These are phyloP conservation scores for Argyrosomus regius DNA, from an alignment of 2,797 vertebrate genomes.

Conservation along the genomic window DNA sequence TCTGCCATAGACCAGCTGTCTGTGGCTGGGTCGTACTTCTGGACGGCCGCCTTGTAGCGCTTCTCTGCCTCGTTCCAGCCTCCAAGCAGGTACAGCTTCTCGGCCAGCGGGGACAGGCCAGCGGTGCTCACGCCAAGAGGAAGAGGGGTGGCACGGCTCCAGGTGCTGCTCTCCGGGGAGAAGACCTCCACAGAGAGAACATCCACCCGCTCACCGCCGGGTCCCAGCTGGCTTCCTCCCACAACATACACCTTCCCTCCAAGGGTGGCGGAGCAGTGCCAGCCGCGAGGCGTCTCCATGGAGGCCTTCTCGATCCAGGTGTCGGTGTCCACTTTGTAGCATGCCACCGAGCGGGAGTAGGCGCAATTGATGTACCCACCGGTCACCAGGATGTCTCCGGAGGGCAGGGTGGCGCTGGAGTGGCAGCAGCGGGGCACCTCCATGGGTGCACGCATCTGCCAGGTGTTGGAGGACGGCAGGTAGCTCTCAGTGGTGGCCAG, in stretches of 20 bases:
- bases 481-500: constrained; percentile 89
- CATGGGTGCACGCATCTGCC: constrained; percentile 88
- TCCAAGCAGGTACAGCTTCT: constrained; percentile 85
- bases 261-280: constrained; percentile 86
- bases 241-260: constrained; percentile 85
- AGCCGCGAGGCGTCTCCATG: constrained; percentile 87
- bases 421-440: constrained; percentile 90
- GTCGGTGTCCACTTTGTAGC: constrained; percentile 82
- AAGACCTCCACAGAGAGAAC: constrained; percentile 87
- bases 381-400: constrained; percentile 86
- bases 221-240: constrained; percentile 89
- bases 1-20: constrained; percentile 86
- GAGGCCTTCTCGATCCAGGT: constrained; percentile 83
- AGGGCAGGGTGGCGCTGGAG: constrained; percentile 82
- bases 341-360: constrained; percentile 87
- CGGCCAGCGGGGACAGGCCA: constrained; percentile 81
- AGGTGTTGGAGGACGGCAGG: constrained; percentile 87
- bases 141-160: constrained; percentile 84
- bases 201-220: constrained; percentile 86
- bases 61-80: constrained; percentile 91
- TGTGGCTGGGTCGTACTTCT: constrained; percentile 86
- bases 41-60: constrained; percentile 88
- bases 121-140: constrained; percentile 88
- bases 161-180: constrained; percentile 75
- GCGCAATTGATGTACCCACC: constrained; percentile 90